Evolutionary conservation across 1,140 invertebrate species (phyloP).

Genomic region (Eueides isabella): DNA sequence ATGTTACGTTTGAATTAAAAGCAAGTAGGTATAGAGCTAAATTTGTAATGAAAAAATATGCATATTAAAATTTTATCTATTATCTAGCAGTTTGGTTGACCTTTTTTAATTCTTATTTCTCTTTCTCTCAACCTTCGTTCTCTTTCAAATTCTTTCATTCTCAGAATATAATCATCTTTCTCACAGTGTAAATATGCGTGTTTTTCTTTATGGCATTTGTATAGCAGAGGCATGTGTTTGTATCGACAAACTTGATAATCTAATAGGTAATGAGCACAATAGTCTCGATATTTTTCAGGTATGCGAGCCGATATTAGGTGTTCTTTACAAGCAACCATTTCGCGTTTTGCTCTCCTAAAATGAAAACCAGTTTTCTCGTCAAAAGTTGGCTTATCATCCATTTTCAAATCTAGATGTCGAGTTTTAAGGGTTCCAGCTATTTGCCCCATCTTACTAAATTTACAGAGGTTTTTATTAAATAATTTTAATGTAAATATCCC

Average conservation of each 20-base stretch:
- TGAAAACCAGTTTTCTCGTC: slow-evolving; percentile 90
- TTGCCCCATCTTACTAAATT: slow-evolving; percentile 56
- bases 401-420: slow-evolving; percentile 83
- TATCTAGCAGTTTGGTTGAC: background rate
- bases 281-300: slow-evolving; percentile 88
- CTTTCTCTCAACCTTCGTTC: slow-evolving; percentile 87
- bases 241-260: slow-evolving; percentile 86
- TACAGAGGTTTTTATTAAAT: background rate
- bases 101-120: slow-evolving; percentile 31
- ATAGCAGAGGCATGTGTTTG: slow-evolving; percentile 86
- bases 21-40: background rate
- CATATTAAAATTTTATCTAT: background rate
- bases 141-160: slow-evolving; percentile 96
- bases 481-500: background rate
- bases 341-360: slow-evolving; percentile 82
- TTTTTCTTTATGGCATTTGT: slow-evolving; percentile 87
- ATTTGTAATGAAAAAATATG: background rate
- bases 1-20: background rate
- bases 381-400: slow-evolving; percentile 86
- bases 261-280: slow-evolving; percentile 91
- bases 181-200: slow-evolving; percentile 89
- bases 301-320: slow-evolving; percentile 91
- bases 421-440: slow-evolving; percentile 77
- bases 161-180: slow-evolving; percentile 90
- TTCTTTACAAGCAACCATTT: slow-evolving; percentile 89